Evolutionary conservation across 2,888 invertebrate species (phyloP).

Genomic region (Thelaira solivaga): DNA sequence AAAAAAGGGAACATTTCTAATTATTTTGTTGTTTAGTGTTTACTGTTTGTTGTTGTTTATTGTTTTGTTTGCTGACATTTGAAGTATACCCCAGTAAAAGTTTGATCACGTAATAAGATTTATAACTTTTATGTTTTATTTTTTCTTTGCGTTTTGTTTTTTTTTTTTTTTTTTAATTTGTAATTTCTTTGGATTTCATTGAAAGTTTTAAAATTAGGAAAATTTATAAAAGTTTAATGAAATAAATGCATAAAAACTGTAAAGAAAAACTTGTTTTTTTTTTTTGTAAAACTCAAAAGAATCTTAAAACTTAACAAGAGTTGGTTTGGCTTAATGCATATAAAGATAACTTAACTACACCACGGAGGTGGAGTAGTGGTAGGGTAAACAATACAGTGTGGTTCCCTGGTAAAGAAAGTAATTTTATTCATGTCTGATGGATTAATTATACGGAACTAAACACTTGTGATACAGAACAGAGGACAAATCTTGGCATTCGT

Average conservation of each 20-base stretch:
- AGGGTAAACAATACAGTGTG: too few species aligned
- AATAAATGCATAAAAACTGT: constrained; percentile 12
- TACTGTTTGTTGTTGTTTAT: constrained; percentile 20
- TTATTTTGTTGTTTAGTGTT: constrained; percentile 28
- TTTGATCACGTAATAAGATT: constrained; percentile 2
- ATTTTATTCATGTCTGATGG: too few species aligned
- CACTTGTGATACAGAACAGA: too few species aligned
- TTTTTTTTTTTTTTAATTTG: neutral
- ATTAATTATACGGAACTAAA: too few species aligned
- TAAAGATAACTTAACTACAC: constrained; percentile 3
- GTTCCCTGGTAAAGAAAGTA: too few species aligned
- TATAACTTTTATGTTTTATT: neutral
- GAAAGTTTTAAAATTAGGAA: neutral
- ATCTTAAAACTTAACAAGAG: constrained; percentile 2
- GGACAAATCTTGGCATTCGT: too few species aligned
- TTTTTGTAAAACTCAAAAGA: constrained; percentile 21
- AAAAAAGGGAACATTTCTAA: constrained; percentile 15
- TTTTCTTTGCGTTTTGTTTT: neutral
- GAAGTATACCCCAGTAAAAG: constrained; percentile 1
- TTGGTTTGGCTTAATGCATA: neutral
- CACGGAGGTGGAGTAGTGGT: neutral
- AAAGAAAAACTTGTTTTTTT: too few species aligned
- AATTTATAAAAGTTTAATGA: constrained; percentile 12
- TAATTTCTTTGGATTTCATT: neutral
- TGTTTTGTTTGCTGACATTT: constrained; percentile 37